Base-by-base conservation (phyloP, 2,888 invertebrate genomes). In the Lathronympha strigana region DNA sequence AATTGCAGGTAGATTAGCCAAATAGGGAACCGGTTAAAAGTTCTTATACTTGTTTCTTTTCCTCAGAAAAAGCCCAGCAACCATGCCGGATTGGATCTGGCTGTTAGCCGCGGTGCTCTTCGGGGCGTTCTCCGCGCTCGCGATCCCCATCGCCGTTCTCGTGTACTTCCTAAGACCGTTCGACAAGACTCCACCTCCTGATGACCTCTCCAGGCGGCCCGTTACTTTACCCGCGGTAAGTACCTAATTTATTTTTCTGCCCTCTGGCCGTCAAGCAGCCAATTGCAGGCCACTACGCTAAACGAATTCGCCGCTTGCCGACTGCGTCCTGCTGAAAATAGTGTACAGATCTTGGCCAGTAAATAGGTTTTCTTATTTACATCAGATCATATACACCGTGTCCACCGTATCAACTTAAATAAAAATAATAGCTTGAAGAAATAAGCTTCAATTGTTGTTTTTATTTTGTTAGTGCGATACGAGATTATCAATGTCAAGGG, bases 71-170 rank as follows among this genome's bases (percentile, higher is more conserved):
- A 67, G 74, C 43, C 17, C 19, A 67, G 69, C 69, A 19, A 86
- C 54, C 68, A 92, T 92, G 92, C 90, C 91, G 68, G 92, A 92
- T 73, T 92, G 90, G 92, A 81, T 84, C 61, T 91, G 90, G 89
- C 73, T 91, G 70, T 70, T 92, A 49, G 64, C 88, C 19, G 87
- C 92, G 3, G 88, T 90, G 57, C 71, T 88, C 43, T 76, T 88
- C 53, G 92, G 92, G 0, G 92, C 91, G 0, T 69, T 84, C 1
- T 81, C 86, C 0, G 87, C 88, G 1, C 77, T 92, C 66, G 79
- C 84, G 0, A 78, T 90, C 9, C 91, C 90, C 6, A 67, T 88
- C 45, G 81, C 77, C 0, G 69, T 92, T 40, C 74, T 92, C 61
- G 61, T 89, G 36, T 90, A 91, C 78, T 88, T 84, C 76, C 73